These are phyloP conservation scores for Seriola aureovittata DNA, from an alignment of 2,113 vertebrate genomes.

Conservation along the genomic window DNA sequence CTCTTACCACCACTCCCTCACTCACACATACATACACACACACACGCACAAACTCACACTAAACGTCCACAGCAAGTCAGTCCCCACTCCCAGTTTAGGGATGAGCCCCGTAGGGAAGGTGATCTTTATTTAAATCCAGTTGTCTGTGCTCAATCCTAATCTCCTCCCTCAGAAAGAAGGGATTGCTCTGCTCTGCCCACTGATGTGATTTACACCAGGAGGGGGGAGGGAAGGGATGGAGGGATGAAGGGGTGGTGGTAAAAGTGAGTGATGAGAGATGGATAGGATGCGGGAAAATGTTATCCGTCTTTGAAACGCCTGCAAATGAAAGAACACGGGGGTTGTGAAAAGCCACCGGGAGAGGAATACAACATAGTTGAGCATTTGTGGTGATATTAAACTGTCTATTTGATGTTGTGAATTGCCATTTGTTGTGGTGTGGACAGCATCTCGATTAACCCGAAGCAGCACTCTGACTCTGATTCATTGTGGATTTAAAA, in stretches of 20 bases:
- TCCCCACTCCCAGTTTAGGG: constrained; percentile 51
- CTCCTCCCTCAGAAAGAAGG: constrained; percentile 70
- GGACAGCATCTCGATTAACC: background rate
- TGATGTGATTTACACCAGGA: constrained; percentile 71
- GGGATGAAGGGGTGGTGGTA: constrained; percentile 46
- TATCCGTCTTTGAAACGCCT: constrained; percentile 54
- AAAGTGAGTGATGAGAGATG: constrained; percentile 68
- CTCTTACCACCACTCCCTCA: background rate
- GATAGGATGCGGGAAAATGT: constrained; percentile 59
- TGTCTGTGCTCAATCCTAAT: constrained; percentile 72
- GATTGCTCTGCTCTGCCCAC: constrained; percentile 56
- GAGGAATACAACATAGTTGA: background rate
- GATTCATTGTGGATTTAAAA: background rate
- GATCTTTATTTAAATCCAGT: constrained; percentile 80
- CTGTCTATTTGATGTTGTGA: background rate
- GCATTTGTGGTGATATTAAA: constrained; percentile 1
- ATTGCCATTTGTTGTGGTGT: background rate
- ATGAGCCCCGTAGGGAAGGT: constrained; percentile 60
- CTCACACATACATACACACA: constrained; percentile 7
- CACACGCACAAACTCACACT: background rate
- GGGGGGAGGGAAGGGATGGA: constrained; percentile 18
- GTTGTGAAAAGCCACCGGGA: constrained; percentile 21
- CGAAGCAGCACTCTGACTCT: no score
- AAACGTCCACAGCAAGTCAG: constrained; percentile 31
- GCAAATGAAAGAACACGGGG: constrained; percentile 48